A percentile compares a stretch with the other conserved stretches of the same genome.
Evolutionary conservation across 2,888 invertebrate species (phyloP).

Genomic region (Sinopyrophorus schimmeli): DNA sequence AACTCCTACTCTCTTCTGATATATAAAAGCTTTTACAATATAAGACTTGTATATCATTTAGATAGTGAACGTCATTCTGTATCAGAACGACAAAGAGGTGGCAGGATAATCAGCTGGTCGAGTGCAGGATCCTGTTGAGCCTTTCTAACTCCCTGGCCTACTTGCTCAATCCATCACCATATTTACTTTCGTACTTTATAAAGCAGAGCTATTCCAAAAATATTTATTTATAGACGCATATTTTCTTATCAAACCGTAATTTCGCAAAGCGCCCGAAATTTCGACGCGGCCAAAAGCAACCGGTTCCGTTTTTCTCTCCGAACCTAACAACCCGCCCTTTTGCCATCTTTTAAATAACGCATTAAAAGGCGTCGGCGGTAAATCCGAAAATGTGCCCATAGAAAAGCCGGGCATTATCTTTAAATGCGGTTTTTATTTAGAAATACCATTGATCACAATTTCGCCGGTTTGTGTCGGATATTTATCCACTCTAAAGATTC

Average conservation of each 20-base stretch:
- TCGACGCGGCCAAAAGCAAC: no score
- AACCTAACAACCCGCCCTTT: no score
- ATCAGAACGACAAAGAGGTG: conserved; percentile 47
- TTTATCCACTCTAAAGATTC: conserved; percentile 35
- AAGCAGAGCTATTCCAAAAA: conserved; percentile 15
- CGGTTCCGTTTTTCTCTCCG: no score
- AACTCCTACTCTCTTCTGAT: no score
- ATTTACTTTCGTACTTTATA: conserved; percentile 35
- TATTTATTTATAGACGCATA: conserved; percentile 18
- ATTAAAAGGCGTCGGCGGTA: no score
- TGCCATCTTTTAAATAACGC: no score
- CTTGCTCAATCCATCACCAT: conserved; percentile 59
- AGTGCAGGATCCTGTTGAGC: conserved; percentile 60
- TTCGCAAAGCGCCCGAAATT: no score
- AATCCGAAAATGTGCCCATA: no score
- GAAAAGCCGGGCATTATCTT: no score
- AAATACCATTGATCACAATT: conserved; percentile 33
- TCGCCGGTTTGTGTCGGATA: conserved; percentile 31
- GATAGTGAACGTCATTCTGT: conserved; percentile 44
- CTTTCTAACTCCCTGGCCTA: conserved; percentile 58
- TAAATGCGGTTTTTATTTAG: no score
- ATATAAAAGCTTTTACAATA: conserved; percentile 8
- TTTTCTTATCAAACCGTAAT: conserved; percentile 19
- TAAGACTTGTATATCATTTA: conserved; percentile 38
- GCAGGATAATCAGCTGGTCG: conserved; percentile 55